These are phyloP conservation scores for Pangasianodon hypophthalmus DNA, from an alignment of 2,113 vertebrate genomes.

Conservation along the genomic window DNA sequence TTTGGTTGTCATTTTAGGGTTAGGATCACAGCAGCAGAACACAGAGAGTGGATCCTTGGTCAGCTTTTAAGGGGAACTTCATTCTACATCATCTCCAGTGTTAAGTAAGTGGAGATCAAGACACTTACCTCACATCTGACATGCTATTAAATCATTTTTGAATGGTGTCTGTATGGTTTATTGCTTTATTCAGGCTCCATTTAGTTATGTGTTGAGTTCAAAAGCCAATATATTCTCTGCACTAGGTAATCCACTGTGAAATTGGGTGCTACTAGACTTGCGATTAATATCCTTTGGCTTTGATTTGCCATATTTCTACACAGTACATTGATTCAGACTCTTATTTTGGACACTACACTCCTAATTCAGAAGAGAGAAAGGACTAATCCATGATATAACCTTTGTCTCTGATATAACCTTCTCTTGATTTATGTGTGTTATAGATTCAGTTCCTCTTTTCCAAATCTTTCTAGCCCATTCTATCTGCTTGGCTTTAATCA, in stretches of 20 bases:
- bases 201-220: conserved; percentile 56
- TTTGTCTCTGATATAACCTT: conserved; percentile 7
- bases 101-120: conserved; percentile 31
- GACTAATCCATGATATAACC: not conserved
- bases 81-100: conserved; percentile 27
- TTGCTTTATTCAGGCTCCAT: conserved; percentile 58
- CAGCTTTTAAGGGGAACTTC: conserved; percentile 28
- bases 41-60: not conserved
- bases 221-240: conserved; percentile 56
- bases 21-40: not conserved
- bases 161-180: conserved; percentile 34
- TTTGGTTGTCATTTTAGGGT: conserved; percentile 16
- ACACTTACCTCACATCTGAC: conserved; percentile 49
- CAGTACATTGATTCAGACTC: not conserved
- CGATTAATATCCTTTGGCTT: conserved; percentile 54
- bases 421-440: conserved; percentile 22
- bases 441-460: conserved; percentile 4
- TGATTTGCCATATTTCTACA: conserved; percentile 41
- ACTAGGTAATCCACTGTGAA: conserved; percentile 77
- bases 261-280: conserved; percentile 74
- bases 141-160: conserved; percentile 34
- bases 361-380: not conserved
- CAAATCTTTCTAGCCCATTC: not conserved
- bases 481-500: conserved; percentile 16
- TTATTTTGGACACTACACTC: not conserved